Percentiles rank a stretch among this genome's conserved stretches.
phyloP scores from a whole-genome alignment of 2,797 vertebrate species.

The Gallinago solitaria region DNA sequence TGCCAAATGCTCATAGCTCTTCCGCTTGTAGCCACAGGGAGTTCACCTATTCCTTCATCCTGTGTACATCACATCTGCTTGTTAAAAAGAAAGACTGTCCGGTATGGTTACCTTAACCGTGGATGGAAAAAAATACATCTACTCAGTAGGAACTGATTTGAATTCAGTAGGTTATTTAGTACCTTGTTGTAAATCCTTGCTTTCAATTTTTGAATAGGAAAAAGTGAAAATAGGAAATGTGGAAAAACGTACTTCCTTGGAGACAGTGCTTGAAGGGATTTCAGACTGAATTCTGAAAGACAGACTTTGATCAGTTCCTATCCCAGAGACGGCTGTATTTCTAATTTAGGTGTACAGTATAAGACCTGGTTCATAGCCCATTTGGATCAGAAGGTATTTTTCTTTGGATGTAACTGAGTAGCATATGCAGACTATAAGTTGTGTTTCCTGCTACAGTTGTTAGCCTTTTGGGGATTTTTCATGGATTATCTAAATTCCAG shows the following conservation, averaged over 20 bases:
- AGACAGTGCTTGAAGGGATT: background rate
- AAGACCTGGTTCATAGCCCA: background rate
- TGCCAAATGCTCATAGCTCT: background rate
- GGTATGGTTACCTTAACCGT: background rate
- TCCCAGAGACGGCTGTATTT: background rate
- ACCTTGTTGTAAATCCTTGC: conserved; percentile 62
- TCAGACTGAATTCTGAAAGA: background rate
- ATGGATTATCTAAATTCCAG: background rate
- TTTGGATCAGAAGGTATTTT: background rate
- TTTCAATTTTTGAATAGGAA: conserved; percentile 60
- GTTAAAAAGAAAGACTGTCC: background rate
- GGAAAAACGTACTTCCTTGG: conserved; percentile 3
- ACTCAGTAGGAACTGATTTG: conserved; percentile 61
- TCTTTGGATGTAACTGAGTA: background rate
- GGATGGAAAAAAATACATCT: conserved; percentile 42
- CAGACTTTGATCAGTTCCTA: background rate
- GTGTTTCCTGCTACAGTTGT: background rate
- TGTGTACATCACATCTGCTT: background rate
- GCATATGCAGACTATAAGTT: background rate
- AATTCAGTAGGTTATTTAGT: conserved; percentile 41
- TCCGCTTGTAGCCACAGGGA: background rate
- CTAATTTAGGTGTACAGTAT: background rate
- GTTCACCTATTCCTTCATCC: background rate
- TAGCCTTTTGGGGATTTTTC: background rate
- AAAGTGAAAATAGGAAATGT: conserved; percentile 26